Conservation (phyloP, 2,888 invertebrate species). For the Yponomeuta malinellus region DNA sequence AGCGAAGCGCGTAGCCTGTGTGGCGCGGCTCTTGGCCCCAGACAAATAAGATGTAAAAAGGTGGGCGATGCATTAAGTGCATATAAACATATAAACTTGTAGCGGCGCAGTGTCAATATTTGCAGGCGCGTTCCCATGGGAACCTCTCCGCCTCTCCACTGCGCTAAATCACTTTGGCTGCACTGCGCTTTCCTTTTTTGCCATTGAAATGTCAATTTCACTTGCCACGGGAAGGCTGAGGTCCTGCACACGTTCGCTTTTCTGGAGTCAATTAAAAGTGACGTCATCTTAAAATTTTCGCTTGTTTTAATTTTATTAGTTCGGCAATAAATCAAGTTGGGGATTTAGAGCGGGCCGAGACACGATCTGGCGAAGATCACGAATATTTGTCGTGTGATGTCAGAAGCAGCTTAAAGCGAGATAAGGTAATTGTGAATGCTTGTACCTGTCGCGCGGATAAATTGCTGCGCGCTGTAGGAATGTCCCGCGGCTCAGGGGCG, state of each 20-base stretch:
- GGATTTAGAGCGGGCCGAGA: slow-evolving; percentile 18
- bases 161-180: slow-evolving; percentile 63
- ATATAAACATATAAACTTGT: slow-evolving; percentile 70
- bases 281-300: slow-evolving; percentile 20
- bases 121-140: slow-evolving; percentile 71
- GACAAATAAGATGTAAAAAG: slow-evolving; percentile 73
- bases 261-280: slow-evolving; percentile 50
- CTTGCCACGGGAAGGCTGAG: slow-evolving; percentile 21
- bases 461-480: slow-evolving; percentile 36
- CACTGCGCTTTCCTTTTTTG: slow-evolving; percentile 57
- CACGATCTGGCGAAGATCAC: slow-evolving; percentile 33
- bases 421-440: slow-evolving; percentile 71
- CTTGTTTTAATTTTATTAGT: not conserved
- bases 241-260: slow-evolving; percentile 27
- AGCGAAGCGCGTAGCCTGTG: slow-evolving; percentile 15
- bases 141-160: slow-evolving; percentile 41
- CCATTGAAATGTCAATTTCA: slow-evolving; percentile 68
- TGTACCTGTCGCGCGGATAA: slow-evolving; percentile 64
- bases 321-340: slow-evolving; percentile 17
- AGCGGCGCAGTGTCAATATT: slow-evolving; percentile 71
- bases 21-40: slow-evolving; percentile 30
- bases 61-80: slow-evolving; percentile 74
- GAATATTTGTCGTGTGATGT: slow-evolving; percentile 65
- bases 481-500: slow-evolving; percentile 22
- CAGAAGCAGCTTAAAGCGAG: slow-evolving; percentile 50